Base-by-base conservation (phyloP, 2,797 vertebrate species). In the Bradypus variegatus region DNA sequence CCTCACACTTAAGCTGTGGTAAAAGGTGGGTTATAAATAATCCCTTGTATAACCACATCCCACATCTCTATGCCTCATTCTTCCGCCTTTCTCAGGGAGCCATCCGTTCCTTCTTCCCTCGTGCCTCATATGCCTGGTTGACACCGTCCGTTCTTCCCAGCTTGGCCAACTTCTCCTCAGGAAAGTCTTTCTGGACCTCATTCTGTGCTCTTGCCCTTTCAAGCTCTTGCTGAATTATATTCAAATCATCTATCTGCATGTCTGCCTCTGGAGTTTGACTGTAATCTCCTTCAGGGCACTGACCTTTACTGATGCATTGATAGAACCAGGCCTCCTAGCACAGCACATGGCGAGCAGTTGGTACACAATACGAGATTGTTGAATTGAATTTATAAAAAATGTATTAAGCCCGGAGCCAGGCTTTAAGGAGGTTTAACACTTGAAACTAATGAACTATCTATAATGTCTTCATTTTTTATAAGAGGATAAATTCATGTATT, bases 261-360 rank as follows among this genome's bases (percentile, higher is more conserved):
- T 92, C 50, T 38, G 2, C 65, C 48, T 84, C 62, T 88, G 48
- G 58, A 25, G 48, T 11, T 50, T 3, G 18, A 41, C 25, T 60
- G 38, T 62, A 48, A 19, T 5, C 7, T 72, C 19, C 70, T 90
- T 83, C 69, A 87, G 1, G 15, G 3, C 55, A 8, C 75, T 27
- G 45, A 82, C 55, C 8, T 1, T 79, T 23, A 25, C 60, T 72
- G 50, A 75, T 0, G 5, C 6, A 41, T 77, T 33, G 14, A 21
- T 0, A 0, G 21, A 25, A 8, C 53, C 23, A 8, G 0, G 2
- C 10, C 6, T 12, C 69, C 45, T 45, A 27, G 10, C 72, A 50
- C 73, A 58, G 36, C 33, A 5, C 69, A 41, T 31, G 76, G 70
- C 27, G 3, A 33, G 6, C 67, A 70, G 38, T n/a, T 41, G 77